Base-by-base conservation (phyloP, 30 jellyfish, hydroid and myxozoan species). In the Turritopsis rubra region DNA sequence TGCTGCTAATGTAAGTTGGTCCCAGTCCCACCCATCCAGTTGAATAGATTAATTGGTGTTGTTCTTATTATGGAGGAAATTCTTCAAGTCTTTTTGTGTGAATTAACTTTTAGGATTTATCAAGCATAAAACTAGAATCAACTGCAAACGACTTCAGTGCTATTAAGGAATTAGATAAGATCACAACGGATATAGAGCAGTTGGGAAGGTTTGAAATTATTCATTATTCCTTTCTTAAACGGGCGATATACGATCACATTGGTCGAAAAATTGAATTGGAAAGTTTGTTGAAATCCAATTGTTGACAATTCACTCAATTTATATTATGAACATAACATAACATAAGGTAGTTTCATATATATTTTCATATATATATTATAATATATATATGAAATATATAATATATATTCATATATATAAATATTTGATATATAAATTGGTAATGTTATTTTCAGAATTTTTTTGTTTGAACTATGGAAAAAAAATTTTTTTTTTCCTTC, bases 71-170 rank as follows among this genome's bases (percentile, higher is more conserved):
- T 41, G 60, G 13, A n/a, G n/a, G n/a, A n/a, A n/a, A n/a, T n/a
- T n/a, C n/a, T n/a, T 41, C 60, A 41, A 41, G 60, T 13, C n/a
- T n/a, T 41, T 5, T 5, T 41, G 60, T 41, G 13, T 41, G 60
- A 73, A 52, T 52, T 72, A 78, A 27, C 19, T 25, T 26, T 21
- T 29, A 91, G 97, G 96, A 82, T 30, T 70, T 91, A 54, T 21
- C 88, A 25, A 30, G 86, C 16, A 53, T 90, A 41, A 76, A 90
- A 19, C 19, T 82, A 1, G 73, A 82, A 82, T 82, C 88, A 25
- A 8, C 88, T 53, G 89, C 88, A 26, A 91, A 87, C 30, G 98
- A 91, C 81, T 91, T 91, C 72, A 86, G 96, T 21, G 98, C 98
- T 1, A 91, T 91, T 27, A 91, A 91, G 71, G 98, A 91, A 66